Percentiles rank a stretch among this genome's conserved stretches.
These are phyloP conservation scores for Thymelicus acteon DNA, from an alignment of 2,888 invertebrate species.

Conservation along the genomic window DNA sequence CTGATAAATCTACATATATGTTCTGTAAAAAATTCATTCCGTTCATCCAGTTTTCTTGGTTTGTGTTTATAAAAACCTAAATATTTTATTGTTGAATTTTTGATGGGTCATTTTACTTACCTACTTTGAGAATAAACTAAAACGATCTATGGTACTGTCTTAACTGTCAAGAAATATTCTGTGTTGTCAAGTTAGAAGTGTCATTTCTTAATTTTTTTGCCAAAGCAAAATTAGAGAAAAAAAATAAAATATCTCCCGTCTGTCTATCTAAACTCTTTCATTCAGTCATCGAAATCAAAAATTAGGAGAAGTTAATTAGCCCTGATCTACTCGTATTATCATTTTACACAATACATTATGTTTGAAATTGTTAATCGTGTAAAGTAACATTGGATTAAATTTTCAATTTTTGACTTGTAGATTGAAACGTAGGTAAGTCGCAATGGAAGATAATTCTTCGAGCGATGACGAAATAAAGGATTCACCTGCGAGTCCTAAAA, in stretches of 20 bases:
- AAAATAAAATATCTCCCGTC: slow-evolving; percentile 1
- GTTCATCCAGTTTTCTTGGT: too few species aligned
- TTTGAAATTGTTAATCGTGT: not conserved
- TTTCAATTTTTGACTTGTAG: slow-evolving; percentile 34
- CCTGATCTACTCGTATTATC: slow-evolving; percentile 10
- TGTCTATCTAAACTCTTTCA: not conserved
- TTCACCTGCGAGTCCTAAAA: slow-evolving; percentile 61
- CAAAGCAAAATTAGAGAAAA: slow-evolving; percentile 16
- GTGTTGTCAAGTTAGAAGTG: not conserved
- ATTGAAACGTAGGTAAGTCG: slow-evolving; percentile 48
- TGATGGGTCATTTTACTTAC: too few species aligned
- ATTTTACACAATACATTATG: slow-evolving; percentile 9
- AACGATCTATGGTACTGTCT: not conserved
- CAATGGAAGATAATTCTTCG: slow-evolving; percentile 76
- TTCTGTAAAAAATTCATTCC: too few species aligned
- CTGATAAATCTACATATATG: too few species aligned
- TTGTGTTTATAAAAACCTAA: too few species aligned
- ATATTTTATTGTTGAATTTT: too few species aligned
- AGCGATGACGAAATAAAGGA: slow-evolving; percentile 74
- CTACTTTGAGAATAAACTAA: too few species aligned
- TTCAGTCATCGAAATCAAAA: slow-evolving; percentile 24
- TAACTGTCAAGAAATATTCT: not conserved
- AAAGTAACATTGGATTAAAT: slow-evolving; percentile 2
- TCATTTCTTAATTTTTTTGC: slow-evolving; percentile 10
- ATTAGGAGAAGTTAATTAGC: not conserved